Base-by-base conservation (phyloP, 1,140 invertebrate species). In the Drosophila sp. region DNA sequence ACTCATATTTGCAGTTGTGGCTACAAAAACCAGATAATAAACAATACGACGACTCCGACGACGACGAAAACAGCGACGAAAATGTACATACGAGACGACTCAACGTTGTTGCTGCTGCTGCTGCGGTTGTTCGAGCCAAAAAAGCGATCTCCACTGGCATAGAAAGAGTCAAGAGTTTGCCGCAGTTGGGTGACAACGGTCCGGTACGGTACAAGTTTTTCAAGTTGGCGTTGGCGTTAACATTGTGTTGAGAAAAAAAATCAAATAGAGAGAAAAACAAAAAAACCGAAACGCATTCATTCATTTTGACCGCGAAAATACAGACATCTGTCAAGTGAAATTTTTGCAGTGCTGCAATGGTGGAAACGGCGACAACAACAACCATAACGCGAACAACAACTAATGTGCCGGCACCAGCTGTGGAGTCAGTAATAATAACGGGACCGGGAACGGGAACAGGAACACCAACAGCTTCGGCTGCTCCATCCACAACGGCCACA, bases 301-400 rank as follows among this genome's bases (percentile, higher is more conserved):
- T 55, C 29, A 35, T 62, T 70, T 63, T 70, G 65, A 58, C 72
- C 72, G 72, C 64, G 72, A 75, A 75, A 75, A 69, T 58, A 23
- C 17, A 17, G 17, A 17, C 47, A 35, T 67, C 60, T 62, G 35
- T 60, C n/a, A 8, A 58, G 65, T 78, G 65, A 55, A 68, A 50
- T 27, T 62, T 56, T 67, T 55, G 47, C 66, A 27, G 11, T 60
- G 70, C 63, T 60, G 72, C 66, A 60, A 91, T 91, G 90, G 90
- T 91, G 50, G 90, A 91, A 79, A 82, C 82, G 32, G 78, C 83
- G 27, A 91, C 86, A 33, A 78, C 80, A n/a, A 91, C 85, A 54
- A 91, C 90, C 5, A 80, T 85, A 44, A 91, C 87, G 29, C 82
- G 84, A 1, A 81, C 90, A 33, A 72, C 76, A 10, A 65, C 63